Evolutionary conservation across 2,113 vertebrate species (phyloP).

Genomic region (Columba janthina): DNA sequence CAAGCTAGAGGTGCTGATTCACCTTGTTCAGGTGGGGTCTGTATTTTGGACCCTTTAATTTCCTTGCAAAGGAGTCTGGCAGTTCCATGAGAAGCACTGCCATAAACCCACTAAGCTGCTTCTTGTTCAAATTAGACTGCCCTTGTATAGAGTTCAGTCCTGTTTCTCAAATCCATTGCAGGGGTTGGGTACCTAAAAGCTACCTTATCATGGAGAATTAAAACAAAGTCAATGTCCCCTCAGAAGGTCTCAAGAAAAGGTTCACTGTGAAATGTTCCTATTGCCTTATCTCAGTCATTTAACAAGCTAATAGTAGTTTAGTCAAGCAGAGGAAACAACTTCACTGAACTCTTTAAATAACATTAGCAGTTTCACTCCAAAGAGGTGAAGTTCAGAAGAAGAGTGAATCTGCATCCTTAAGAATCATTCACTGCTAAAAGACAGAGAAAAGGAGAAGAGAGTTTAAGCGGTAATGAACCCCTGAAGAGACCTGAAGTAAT

Average conservation of each 20-base stretch:
- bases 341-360: neutral
- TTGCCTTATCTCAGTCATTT: neutral
- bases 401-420: neutral
- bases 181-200: neutral
- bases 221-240: neutral
- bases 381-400: neutral
- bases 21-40: neutral
- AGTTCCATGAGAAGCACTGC: neutral
- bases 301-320: constrained; percentile 7
- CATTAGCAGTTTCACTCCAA: neutral
- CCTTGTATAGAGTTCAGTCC: neutral
- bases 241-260: neutral
- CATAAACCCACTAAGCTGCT: neutral
- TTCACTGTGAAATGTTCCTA: neutral
- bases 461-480: neutral
- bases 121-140: neutral
- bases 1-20: neutral
- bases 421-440: neutral
- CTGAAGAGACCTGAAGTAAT: neutral
- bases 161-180: neutral
- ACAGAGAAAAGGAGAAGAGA: neutral
- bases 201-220: neutral
- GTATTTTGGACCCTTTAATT: neutral
- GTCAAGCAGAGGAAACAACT: constrained; percentile 1
- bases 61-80: neutral